Percentiles rank a stretch among this genome's conserved stretches.
phyloP scores from a whole-genome alignment of 2,113 vertebrate genomes.

The Neogale vison region DNA sequence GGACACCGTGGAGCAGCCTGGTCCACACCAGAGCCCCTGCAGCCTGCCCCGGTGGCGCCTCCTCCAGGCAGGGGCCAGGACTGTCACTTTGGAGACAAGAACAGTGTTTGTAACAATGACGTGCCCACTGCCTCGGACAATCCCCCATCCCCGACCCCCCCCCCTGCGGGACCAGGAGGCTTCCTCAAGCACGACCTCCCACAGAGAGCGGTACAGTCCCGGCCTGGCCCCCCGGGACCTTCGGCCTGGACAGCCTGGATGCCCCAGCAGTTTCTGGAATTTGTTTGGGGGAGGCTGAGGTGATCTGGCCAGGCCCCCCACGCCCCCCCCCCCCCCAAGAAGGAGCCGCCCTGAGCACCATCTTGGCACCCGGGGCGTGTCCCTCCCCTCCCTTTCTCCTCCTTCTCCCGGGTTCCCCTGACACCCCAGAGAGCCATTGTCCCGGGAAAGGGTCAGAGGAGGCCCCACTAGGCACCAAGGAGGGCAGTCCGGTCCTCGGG shows the following conservation, averaged over 20 bases:
- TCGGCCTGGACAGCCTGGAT: neutral
- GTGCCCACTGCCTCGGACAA: slow-evolving; percentile 74
- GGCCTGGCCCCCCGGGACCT: neutral
- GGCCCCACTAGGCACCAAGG: neutral
- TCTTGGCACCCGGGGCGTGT: neutral
- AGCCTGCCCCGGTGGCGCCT: slow-evolving; percentile 64
- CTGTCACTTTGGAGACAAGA: slow-evolving; percentile 80
- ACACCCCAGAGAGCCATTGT: neutral
- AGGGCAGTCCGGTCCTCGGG: neutral
- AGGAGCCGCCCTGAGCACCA: neutral
- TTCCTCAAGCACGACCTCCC: slow-evolving; percentile 48
- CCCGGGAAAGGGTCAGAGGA: neutral
- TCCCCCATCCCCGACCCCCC: slow-evolving; percentile 50
- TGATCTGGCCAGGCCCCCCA: neutral
- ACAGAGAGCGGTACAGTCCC: slow-evolving; percentile 54
- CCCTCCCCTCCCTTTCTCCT: neutral
- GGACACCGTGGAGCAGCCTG: slow-evolving; percentile 65
- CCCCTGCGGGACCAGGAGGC: slow-evolving; percentile 48
- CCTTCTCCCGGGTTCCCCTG: neutral
- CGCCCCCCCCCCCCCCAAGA: neutral
- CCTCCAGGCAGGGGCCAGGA: slow-evolving; percentile 78
- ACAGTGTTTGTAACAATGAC: slow-evolving; percentile 78
- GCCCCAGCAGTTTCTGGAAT: neutral
- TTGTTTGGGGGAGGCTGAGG: neutral
- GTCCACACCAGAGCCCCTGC: slow-evolving; percentile 60